Evolutionary conservation across 2,888 invertebrate genomes (phyloP), one percentile per base, ranked within the genome.

Genomic region (Limenitis camilla): DNA sequence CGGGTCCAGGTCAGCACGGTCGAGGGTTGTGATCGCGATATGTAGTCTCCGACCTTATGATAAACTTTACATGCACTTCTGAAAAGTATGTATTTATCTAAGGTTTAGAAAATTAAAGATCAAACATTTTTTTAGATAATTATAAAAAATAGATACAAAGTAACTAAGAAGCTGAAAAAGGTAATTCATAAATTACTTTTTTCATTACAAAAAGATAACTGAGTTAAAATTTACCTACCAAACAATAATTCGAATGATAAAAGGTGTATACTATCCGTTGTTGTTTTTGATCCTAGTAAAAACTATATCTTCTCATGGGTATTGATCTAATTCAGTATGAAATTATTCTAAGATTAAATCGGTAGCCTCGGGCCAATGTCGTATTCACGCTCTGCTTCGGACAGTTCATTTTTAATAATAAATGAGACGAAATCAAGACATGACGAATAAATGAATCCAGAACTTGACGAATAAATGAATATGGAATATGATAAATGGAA

Each of bases 391-490:
- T 78, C 83, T 88, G 88, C 74, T 79, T 66, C 68, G 78, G 88
- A 88, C 88, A 88, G 87, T 85, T 88, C 88, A 88, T 88, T 88
- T 88, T 88, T 88, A 88, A 88, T 88, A 88, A 87, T 87, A 88
- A 88, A 88, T 88, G 88, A 87, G 86, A 86, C 80, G 88, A 88
- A 88, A 88, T 88, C 88, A 88, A 87, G 87, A 87, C 85, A 83
- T 85, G 88, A 87, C 87, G 88, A 88, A 88, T 88, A 88, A 88
- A 88, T 88, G 88, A 88, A 87, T 87, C 87, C 85, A 86, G 87
- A 84, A 88, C 88, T 88, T 85, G 88, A 88, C 87, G 87, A 87
- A 87, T 86, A 87, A 87, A 87, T 87, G 87, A 87, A 87, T 87
- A 87, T 87, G 86, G 87, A 87, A 87, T 87, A 87, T 87, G 86